Evolutionary conservation across 2,888 invertebrate genomes (phyloP), one percentile per base, ranked within the genome.

Genomic region (Anthoptus insignis): DNA sequence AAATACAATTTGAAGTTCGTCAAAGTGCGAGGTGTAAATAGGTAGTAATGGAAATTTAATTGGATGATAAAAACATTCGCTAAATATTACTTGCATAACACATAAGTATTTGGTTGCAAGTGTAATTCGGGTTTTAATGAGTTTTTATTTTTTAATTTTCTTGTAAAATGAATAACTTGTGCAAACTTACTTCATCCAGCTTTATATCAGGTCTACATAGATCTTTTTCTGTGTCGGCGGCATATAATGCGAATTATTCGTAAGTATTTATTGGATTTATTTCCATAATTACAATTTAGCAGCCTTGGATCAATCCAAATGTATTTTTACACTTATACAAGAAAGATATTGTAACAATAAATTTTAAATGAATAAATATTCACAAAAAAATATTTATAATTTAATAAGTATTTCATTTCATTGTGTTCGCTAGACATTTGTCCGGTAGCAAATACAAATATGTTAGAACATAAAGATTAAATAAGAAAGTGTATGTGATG

Each of bases 231-330:
- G 78, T 84, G 61, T 83, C 89, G 39, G 59, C 84, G 14, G 61
- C 71, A 53, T 77, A 81, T 68, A 84, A 87, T 76, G 81, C 83
- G 34, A 81, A 76, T 67, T 80, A 88, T 76, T 84, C 87, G 91
- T 92, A 76, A 88, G 91, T 90, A 78, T 9, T 27, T 8, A 1
- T 9, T 14, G 16, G 24, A 24, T 24, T 11, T 9, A 8, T 27
- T 49, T 49, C n/a, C 14, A 8, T 14, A n/a, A 27, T 37, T 37
- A n/a, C 2, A 32, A 32, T 9, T 11, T 32, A 32, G 32, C 4
- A 27, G 9, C 11, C n/a, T n/a, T n/a, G n/a, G n/a, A n/a, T n/a
- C n/a, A n/a, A n/a, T n/a, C n/a, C n/a, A n/a, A n/a, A n/a, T n/a
- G n/a, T n/a, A n/a, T n/a, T n/a, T n/a, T n/a, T n/a, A n/a, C n/a